Base-by-base conservation (phyloP, 2,113 vertebrate genomes). In the Zapus hudsonius region DNA sequence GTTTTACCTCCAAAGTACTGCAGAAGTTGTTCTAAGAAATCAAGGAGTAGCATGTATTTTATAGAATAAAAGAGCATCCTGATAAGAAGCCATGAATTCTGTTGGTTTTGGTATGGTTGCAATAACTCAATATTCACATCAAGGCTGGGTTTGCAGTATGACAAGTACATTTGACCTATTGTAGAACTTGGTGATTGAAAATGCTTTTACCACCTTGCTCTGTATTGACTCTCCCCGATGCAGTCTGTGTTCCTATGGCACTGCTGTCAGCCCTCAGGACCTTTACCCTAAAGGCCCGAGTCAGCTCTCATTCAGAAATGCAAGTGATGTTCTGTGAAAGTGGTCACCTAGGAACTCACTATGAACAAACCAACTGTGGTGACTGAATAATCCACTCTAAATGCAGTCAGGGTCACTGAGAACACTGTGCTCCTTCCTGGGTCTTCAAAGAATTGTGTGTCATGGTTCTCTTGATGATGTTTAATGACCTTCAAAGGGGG, bases 11-110 rank as follows among this genome's bases (percentile, higher is more conserved):
- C 12, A 72, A 87, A 92, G 78, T 87, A 73, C 36, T 74, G 1
- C 40, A 27, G 64, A 64, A 93, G 27, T 88, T 93, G 63, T 80
- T 87, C 83, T 84, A 91, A 89, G 47, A 40, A 94, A 72, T 93
- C 38, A 72, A 90, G n/a, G 44, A 59, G 5, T 66, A 61, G 42
- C 76, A 80, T 92, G 88, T 87, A 90, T 75, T 76, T 76, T 40
- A 74, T 91, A 92, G 78, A 84, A 44, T 92, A 86, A 84, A 94
- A 75, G 52, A 92, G 29, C 10, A 4, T n/a, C 64, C 59, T 95
- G 72, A 78, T 67, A 89, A 87, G 92, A 84, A 22, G 89, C 25
- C 89, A 11, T 59, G 42, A 84, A 87, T 84, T 84, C 25, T 70
- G 70, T 36, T 76, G 44, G 42, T 66, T 91, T 84, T 33, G 55